Evolutionary conservation across 1,140 invertebrate genomes (phyloP).

Genomic region (Megalopta genalis): DNA sequence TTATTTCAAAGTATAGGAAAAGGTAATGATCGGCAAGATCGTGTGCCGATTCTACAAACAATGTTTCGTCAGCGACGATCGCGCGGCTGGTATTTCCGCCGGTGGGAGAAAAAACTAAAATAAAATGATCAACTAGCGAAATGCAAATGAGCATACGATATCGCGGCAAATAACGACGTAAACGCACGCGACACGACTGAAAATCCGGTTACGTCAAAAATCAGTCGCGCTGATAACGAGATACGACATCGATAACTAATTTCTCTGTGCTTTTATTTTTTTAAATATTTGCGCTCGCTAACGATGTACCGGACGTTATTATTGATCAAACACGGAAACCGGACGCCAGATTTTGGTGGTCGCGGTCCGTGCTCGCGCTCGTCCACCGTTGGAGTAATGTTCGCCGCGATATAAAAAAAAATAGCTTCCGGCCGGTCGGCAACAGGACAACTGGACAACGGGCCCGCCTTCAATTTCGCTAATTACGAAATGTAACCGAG

Average conservation of each 20-base stretch:
- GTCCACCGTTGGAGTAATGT: not conserved
- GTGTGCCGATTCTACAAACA: no score
- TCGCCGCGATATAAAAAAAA: not conserved
- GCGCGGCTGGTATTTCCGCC: no score
- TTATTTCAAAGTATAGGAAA: no score
- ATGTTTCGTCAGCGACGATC: no score
- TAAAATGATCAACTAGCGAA: not conserved
- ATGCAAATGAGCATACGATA: not conserved
- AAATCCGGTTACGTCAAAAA: conserved; percentile 26
- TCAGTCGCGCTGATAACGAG: conserved; percentile 21
- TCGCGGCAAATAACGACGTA: conserved; percentile 14
- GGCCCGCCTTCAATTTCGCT: conserved; percentile 14
- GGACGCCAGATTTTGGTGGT: not conserved
- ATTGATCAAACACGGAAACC: not conserved
- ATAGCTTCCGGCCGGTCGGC: not conserved
- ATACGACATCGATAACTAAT: not conserved
- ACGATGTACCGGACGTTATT: conserved; percentile 9
- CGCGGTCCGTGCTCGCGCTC: no score
- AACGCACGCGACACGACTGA: conserved; percentile 20
- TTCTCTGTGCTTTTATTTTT: not conserved
- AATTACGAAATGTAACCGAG: conserved; percentile 17
- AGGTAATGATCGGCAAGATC: no score
- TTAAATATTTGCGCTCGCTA: conserved; percentile 15
- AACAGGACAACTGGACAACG: no score
- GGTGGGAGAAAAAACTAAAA: not conserved